Evolutionary conservation across 2,888 invertebrate species (phyloP).

Genomic region (Steinernema scapterisci): DNA sequence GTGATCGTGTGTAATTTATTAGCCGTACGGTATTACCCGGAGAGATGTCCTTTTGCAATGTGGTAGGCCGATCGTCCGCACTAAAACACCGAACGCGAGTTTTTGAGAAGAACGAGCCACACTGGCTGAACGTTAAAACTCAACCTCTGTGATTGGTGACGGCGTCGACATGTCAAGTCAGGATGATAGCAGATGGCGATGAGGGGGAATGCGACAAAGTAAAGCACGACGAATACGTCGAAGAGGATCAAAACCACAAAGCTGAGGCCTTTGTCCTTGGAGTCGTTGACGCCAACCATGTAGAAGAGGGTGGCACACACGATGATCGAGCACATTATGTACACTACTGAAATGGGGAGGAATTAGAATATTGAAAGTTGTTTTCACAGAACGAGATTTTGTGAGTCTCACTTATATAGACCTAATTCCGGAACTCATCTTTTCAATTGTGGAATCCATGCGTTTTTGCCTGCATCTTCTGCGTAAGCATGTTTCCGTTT

Average conservation of each 20-base stretch:
- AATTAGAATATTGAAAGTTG: neutral
- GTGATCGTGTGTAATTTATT: slow-evolving; percentile 26
- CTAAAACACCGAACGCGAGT: neutral
- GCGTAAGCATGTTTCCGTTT: too few relatives aligned
- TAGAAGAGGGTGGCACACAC: slow-evolving; percentile 5
- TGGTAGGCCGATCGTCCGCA: neutral
- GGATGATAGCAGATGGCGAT: neutral
- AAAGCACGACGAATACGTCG: neutral
- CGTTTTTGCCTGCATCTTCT: too few relatives aligned
- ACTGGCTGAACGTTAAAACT: neutral
- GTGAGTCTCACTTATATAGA: too few relatives aligned
- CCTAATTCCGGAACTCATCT: too few relatives aligned
- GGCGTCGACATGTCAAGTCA: neutral
- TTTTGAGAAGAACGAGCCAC: neutral
- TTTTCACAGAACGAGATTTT: too few relatives aligned
- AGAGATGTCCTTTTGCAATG: slow-evolving; percentile 8
- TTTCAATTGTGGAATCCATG: too few relatives aligned
- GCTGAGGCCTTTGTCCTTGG: slow-evolving; percentile 12
- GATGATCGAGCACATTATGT: slow-evolving; percentile 29
- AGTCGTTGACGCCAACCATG: slow-evolving; percentile 22
- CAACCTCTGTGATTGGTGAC: neutral
- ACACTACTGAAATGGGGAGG: neutral
- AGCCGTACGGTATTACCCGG: slow-evolving; percentile 24
- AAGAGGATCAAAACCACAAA: slow-evolving; percentile 4
- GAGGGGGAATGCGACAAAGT: slow-evolving; percentile 11